These are phyloP conservation scores for Eupeodes latifasciatus DNA, from an alignment of 2,888 invertebrate species.

Conservation along the genomic window DNA sequence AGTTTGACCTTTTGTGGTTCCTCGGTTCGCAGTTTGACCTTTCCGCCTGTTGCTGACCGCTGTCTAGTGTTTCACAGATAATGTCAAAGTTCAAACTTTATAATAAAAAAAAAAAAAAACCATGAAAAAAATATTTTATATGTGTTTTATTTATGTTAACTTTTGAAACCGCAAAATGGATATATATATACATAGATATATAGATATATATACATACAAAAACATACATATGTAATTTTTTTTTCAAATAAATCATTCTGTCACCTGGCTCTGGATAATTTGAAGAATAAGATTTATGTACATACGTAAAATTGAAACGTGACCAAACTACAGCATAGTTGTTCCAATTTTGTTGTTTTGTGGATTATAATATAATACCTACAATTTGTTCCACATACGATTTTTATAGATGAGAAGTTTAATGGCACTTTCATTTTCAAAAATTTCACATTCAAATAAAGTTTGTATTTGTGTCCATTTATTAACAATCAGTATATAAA, in stretches of 20 bases:
- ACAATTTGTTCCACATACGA: constrained; percentile 59
- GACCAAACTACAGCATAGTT: constrained; percentile 62
- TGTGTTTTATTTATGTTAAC: no score
- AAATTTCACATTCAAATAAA: constrained; percentile 60
- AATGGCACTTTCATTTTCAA: constrained; percentile 64
- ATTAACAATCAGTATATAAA: not conserved
- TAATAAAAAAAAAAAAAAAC: no score
- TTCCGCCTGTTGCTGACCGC: no score
- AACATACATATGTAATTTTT: no score
- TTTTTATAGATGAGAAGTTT: not conserved
- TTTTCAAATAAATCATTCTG: not conserved
- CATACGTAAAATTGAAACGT: constrained; percentile 54
- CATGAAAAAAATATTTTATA: no score
- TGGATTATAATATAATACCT: constrained; percentile 43
- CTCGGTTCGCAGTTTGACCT: no score
- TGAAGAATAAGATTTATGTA: constrained; percentile 53
- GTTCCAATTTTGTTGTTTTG: constrained; percentile 11
- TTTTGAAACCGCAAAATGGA: no score
- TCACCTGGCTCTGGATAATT: constrained; percentile 11
- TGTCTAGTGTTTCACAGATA: no score
- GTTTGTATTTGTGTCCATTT: not conserved
- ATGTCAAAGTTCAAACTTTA: no score
- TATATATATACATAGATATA: no score
- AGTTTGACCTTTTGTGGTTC: no score
- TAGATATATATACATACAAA: no score